Base-by-base conservation (phyloP, 2,888 invertebrate genomes). In the Heliconius sara region DNA sequence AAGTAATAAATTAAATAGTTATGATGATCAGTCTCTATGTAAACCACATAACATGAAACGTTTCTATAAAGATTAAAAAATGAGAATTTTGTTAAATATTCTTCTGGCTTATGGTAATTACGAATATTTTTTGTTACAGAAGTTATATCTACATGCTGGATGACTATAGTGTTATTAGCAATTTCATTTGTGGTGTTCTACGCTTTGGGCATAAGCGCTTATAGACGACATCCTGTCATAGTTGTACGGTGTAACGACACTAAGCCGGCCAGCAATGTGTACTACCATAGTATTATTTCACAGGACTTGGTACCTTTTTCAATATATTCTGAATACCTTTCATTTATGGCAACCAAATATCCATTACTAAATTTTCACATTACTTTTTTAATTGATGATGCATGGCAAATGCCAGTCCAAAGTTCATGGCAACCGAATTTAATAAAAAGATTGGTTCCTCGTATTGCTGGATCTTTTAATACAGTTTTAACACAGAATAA, bases 101-200 rank as follows among this genome's bases (percentile, higher is more conserved):
- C 6, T 65, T 65, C 25, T 10, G 16, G n/a, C n/a, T 39, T 22
- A n/a, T 9, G 22, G 13, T 39, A 25, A 39, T 13, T 13, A 25
- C 0, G 13, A 16, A 1, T 12, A 22, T 52, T 65, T 63, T 70
- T 81, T 81, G 22, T 92, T 93, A 70, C 93, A 95, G 95, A 95
- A 86, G 88, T 91, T 47, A 82, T 93, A 73, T 93, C 93, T 12
- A 91, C 91, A 73, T 93, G 92, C 83, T 94, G 95, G 94, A 92
- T 94, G 91, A 91, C 93, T 3, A 83, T 91, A 12, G 90, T 92
- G 79, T 84, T 94, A 34, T 83, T 94, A 25, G 91, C 91, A 52
- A 91, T 94, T 85, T 91, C 91, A 3, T 90, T 92, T 79, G 84
- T 94, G 12, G 88, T 92, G 13, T 91, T 94, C 85, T 94, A 91